Evolutionary conservation across 1,140 invertebrate genomes (phyloP).

Genomic region (Drosophila burlai): DNA sequence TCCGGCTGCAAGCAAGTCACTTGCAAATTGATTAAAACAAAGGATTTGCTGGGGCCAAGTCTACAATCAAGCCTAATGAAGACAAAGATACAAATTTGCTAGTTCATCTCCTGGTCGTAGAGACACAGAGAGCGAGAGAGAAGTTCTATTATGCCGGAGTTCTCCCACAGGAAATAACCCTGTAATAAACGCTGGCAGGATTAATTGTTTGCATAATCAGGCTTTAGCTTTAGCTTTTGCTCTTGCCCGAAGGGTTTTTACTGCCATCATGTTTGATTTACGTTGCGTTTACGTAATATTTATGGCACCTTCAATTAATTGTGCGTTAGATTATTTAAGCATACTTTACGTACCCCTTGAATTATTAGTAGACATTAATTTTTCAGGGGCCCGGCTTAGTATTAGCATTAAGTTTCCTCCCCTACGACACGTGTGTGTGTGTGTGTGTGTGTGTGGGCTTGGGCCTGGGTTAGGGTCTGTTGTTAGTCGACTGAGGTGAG

Average conservation of each 20-base stretch:
- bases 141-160: constrained; percentile 8
- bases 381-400: constrained; percentile 40
- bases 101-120: constrained; percentile 19
- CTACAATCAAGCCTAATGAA: constrained; percentile 53
- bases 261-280: constrained; percentile 62
- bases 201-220: constrained; percentile 80
- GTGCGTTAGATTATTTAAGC: constrained; percentile 78
- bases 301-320: constrained; percentile 82
- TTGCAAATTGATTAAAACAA: constrained; percentile 62
- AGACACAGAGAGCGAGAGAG: background rate
- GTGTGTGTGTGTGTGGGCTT: constrained; percentile 18
- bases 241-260: constrained; percentile 13
- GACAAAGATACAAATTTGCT: constrained; percentile 58
- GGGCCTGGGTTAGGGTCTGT: constrained; percentile 1
- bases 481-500: constrained; percentile 14
- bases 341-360: constrained; percentile 57
- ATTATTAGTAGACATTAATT: constrained; percentile 79
- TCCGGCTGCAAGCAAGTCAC: constrained; percentile 64
- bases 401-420: constrained; percentile 41
- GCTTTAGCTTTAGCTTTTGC: background rate
- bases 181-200: constrained; percentile 69
- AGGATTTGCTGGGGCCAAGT: constrained; percentile 1
- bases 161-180: constrained; percentile 34
- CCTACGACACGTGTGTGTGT: constrained; percentile 12
- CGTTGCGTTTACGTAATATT: constrained; percentile 77